Percentiles rank a stretch among this genome's conserved stretches.
Conservation (phyloP, 2,797 vertebrate genomes). For the Gymnothorax javanicus region DNA sequence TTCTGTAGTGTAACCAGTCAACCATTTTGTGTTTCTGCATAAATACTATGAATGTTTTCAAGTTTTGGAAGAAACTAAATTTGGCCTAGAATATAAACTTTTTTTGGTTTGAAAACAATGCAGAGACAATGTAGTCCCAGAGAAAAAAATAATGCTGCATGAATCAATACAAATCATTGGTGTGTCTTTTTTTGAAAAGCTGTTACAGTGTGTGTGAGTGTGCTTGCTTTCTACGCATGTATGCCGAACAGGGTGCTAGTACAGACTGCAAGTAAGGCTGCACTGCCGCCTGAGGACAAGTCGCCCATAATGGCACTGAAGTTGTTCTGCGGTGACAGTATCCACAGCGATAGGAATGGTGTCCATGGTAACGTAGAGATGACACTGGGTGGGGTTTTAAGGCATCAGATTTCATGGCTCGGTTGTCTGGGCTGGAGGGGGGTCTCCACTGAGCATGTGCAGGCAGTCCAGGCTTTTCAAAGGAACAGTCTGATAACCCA, state of each 20-base stretch:
- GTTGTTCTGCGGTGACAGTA: conserved; percentile 32
- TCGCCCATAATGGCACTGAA: conserved; percentile 25
- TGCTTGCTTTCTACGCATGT: conserved; percentile 32
- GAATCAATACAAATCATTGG: conserved; percentile 34
- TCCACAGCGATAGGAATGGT: conserved; percentile 14
- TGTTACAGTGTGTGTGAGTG: conserved; percentile 49
- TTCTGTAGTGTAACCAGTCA: conserved; percentile 16
- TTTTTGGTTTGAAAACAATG: conserved; percentile 36
- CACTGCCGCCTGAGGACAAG: neutral
- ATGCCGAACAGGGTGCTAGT: neutral
- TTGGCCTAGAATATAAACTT: conserved; percentile 18
- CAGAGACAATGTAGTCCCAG: conserved; percentile 40
- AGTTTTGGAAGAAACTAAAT: neutral
- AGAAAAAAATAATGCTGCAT: conserved; percentile 42
- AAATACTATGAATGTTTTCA: conserved; percentile 17
- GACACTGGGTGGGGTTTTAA: conserved; percentile 58
- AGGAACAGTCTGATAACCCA: conserved; percentile 5
- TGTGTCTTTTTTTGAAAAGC: conserved; percentile 56
- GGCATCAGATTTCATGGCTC: conserved; percentile 53
- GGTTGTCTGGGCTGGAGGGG: conserved; percentile 8
- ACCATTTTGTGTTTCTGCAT: conserved; percentile 30
- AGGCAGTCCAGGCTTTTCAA: neutral
- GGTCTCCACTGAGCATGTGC: conserved; percentile 11
- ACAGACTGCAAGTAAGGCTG: neutral
- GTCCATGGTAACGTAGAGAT: conserved; percentile 43